These are phyloP conservation scores for Periphyllus acericola DNA, from an alignment of 2,888 invertebrate genomes.

Conservation along the genomic window DNA sequence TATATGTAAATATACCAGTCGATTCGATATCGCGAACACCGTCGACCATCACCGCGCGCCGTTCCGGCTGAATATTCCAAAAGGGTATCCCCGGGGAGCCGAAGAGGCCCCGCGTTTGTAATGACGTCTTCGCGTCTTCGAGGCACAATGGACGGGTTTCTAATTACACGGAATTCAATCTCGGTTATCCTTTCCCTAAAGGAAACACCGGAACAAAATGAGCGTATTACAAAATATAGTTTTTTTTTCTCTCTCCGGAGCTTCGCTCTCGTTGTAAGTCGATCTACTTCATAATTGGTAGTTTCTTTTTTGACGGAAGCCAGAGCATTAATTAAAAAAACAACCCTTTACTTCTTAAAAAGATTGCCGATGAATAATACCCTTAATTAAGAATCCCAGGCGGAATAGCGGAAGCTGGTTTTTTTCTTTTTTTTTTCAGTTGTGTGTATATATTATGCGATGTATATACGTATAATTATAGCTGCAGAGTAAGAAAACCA, in stretches of 20 bases:
- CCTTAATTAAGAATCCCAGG: constrained; percentile 24
- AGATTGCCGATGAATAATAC: constrained; percentile 42
- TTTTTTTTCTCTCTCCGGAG: constrained; percentile 9
- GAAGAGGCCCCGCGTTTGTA: not conserved
- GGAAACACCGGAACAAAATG: constrained; percentile 22
- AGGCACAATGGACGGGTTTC: constrained; percentile 35
- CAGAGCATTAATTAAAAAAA: constrained; percentile 47
- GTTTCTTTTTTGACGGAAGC: constrained; percentile 29
- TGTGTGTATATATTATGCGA: not conserved
- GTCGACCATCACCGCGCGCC: not conserved
- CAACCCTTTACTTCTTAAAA: constrained; percentile 45
- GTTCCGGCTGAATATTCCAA: not conserved
- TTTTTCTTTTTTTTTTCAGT: not conserved
- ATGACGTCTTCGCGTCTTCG: not conserved
- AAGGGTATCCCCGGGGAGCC: not conserved
- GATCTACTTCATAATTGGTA: constrained; percentile 51
- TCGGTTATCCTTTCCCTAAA: constrained; percentile 4
- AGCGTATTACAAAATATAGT: not conserved
- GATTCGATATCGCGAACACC: not conserved
- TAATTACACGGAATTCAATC: constrained; percentile 49
- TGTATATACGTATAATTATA: too few species aligned
- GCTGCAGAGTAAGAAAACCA: not conserved
- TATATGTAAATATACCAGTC: not conserved
- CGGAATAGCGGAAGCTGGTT: not conserved
- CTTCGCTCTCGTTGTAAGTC: constrained; percentile 11